Evolutionary conservation across 2,113 vertebrate genomes (phyloP), one percentile per base, ranked within the genome.

Genomic region (Sclerurus mexicanus): DNA sequence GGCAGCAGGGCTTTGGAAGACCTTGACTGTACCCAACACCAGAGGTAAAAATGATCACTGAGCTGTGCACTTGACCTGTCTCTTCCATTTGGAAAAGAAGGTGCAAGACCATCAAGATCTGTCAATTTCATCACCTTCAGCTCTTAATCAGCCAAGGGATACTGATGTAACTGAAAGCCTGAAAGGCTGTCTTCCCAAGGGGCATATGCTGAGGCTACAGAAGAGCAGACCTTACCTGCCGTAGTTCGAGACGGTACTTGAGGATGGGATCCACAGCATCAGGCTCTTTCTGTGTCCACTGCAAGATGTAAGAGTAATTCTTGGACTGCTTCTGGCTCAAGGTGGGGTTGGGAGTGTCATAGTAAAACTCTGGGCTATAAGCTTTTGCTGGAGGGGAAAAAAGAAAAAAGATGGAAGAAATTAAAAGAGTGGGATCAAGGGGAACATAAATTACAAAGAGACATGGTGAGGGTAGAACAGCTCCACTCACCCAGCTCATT

Each of bases 251-350:
- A 96, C 98, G 98, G 97, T 99, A 99, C 89, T 98, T 99, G 46
- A 99, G 98, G 90, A 99, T 98, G 3, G 97, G 98, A 95, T 99
- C 99, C 13, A 99, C 99, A 12, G 99, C 99, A 3, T 98, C 97
- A 0, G 99, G 99, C n/a, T 99, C 99, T 95, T 95, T 99, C 98
- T 99, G 99, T 1, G 99, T 99, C 99, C 99, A 99, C 98, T 99
- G 99, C 93, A 99, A 98, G 96, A 98, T 85, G 95, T 99, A 99
- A 78, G 99, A 99, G 96, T 99, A 99, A 98, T 99, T 99, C 98
- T 98, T 98, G 95, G 98, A 99, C 94, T 98, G 98, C 96, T 98
- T 99, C 96, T 98, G 97, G 95, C 98, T 99, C 85, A 99, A 97
- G 83, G 99, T 99, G 77, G 99, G 99, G 96, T 99, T 99, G 50